Evolutionary conservation across 2,113 vertebrate genomes (phyloP), one percentile per base, ranked within the genome.

Genomic region (Alexandromys fortis): DNA sequence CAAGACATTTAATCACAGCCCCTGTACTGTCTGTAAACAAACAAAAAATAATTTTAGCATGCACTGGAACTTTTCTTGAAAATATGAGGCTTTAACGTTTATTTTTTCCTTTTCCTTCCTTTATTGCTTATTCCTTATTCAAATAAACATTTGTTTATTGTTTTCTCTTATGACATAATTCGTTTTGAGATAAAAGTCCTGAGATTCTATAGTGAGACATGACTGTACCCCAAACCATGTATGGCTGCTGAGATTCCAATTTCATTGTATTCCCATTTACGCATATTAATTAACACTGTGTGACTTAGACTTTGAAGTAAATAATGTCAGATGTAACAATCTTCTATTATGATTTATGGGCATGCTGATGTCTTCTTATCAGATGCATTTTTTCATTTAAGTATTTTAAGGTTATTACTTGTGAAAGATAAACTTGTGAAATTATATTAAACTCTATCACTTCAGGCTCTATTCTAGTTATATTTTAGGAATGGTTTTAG

Each of bases 61-160:
- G 52, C 38, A 38, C 45, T 89, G 61, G 33, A 61, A 55, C 81
- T 95, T 78, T 81, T 30, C 28, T 52, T 26, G 17, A 81, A 72
- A 38, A 28, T 42, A 7, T 13, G 16, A 77, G 70, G 26, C 14
- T 90, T 7, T 35, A 88, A 45, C 89, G 77, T 42, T 22, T 26
- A 58, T 58, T n/a, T 21, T 12, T 61, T 61, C 26, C 38, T 61
- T 85, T 85, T 82, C 12, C 21, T 94, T 95, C 93, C 5, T 35
- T 87, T 58, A 19, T 58, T 58, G 55, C 17, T 58, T 58, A 58
- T 58, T 58, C 5, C 55, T 58, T 58, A 58, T 19, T 58, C 55
- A 58, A 58, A 89, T 89, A 86, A 91, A 96, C 67, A 82, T 78
- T 86, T 42, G n/a, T 86, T 91, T 94, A 47, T 30, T 96, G 82